phyloP scores from a whole-genome alignment of 2,113 vertebrate species.

The Pipra filicauda region DNA sequence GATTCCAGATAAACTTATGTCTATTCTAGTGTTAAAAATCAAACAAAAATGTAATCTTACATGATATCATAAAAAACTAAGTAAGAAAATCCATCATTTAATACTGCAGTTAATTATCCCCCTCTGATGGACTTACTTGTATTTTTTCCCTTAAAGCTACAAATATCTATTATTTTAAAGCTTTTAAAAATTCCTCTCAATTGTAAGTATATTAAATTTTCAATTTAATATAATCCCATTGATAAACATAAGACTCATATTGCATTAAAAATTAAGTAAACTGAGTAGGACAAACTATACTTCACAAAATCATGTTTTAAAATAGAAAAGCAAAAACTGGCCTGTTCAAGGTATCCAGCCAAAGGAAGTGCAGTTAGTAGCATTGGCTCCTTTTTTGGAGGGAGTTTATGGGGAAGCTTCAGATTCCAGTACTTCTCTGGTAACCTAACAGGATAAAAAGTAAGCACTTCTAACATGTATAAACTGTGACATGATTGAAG shows the following conservation, averaged over 20 bases:
- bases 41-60: background rate
- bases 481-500: background rate
- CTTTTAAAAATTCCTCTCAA: background rate
- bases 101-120: background rate
- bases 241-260: background rate
- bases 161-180: background rate
- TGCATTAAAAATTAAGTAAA: background rate
- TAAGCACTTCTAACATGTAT: background rate
- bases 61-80: background rate
- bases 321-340: background rate
- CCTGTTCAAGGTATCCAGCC: conserved; percentile 92
- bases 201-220: background rate
- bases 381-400: conserved; percentile 84
- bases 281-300: background rate
- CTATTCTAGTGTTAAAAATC: background rate
- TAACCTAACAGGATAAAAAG: conserved; percentile 70
- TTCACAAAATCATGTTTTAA: background rate
- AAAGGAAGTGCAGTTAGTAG: conserved; percentile 85
- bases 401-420: conserved; percentile 87
- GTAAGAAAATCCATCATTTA: background rate
- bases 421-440: conserved; percentile 87
- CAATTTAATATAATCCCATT: background rate
- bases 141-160: background rate
- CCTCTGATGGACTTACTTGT: background rate
- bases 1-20: background rate